A percentile compares a stretch with the other conserved stretches of the same genome.
Evolutionary conservation across 2,888 invertebrate genomes (phyloP).

Genomic region (Harpagoxenus sublaevis): DNA sequence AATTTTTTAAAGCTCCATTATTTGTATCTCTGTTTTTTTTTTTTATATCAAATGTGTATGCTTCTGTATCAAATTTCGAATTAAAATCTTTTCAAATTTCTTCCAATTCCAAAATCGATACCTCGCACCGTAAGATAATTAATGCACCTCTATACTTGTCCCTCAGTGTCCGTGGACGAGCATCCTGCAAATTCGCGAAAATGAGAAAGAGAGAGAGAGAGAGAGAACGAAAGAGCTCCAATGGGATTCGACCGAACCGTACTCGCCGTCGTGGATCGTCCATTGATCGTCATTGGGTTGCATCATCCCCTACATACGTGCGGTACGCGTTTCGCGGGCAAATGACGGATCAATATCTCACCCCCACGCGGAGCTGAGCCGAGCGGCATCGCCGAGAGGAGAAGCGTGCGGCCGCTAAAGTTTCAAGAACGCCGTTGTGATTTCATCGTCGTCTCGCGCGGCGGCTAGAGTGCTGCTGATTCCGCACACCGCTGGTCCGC

Average conservation of each 20-base stretch:
- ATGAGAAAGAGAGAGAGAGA: background rate
- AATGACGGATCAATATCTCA: constrained; percentile 78
- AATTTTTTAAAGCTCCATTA: background rate
- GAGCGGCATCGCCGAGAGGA: constrained; percentile 60
- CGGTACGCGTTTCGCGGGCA: constrained; percentile 71
- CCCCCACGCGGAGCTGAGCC: constrained; percentile 70
- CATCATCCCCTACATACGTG: constrained; percentile 25
- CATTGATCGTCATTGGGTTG: constrained; percentile 41
- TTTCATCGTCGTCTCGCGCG: constrained; percentile 48
- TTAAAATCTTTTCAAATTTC: background rate
- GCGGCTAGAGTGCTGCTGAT: background rate
- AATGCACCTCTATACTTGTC: background rate
- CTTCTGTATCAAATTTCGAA: background rate
- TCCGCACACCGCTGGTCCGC: background rate
- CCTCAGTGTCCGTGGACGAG: background rate
- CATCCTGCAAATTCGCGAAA: background rate
- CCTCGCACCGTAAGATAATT: background rate
- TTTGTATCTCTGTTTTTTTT: background rate
- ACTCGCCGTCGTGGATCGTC: background rate
- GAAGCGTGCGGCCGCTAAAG: constrained; percentile 19
- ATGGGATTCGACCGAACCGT: background rate
- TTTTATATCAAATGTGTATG: background rate
- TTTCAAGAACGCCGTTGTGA: constrained; percentile 51
- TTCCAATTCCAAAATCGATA: background rate
- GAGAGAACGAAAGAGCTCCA: background rate